Base-by-base conservation (phyloP, 2,888 invertebrate species). In the Minunthozetes semirufus region DNA sequence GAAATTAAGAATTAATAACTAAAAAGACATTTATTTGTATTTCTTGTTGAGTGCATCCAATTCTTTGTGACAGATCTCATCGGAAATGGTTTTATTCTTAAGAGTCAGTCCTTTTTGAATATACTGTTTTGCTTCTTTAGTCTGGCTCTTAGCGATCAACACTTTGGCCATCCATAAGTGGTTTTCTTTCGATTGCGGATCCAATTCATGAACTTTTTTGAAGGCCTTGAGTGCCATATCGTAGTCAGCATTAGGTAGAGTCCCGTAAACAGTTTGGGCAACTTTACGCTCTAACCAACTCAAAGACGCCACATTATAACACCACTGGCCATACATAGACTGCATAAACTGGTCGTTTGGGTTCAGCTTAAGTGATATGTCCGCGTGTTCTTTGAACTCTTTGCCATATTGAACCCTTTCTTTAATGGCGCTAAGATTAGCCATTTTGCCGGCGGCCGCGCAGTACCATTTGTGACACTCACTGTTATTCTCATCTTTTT, bases 321-420 rank as follows among this genome's bases (percentile, higher is more conserved):
- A 42, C 46, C 42, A 68, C 22, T 25, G 68, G 25, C 68, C 68
- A 22, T 46, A 68, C 38, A 68, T 38, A 1, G 25, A 68, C 13
- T 68, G 68, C 68, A 68, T 22, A 2, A 68, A 46, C 3, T 22
- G 25, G 22, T 68, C 68, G 25, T 68, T 22, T 3, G 68, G 68
- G 0, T 68, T 22, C 1, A 68, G 9, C 25, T 68, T 42, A 11
- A 68, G 68, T 11, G 68, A 38, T n/a, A 68, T 68, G 46, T 68
- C 68, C 9, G 68, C 68, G 68, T 68, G 68, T 46, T 68, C 46
- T 68, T 68, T 68, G 68, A 68, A 68, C 22, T 68, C n/a, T 1
- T 68, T 38, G 42, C 68, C 68, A 13, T 13, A 68, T 22, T 22
- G 9, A 22, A 68, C 22, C 68, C 42, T 42, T 19, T 68, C 46